Conservation (phyloP, 2,888 invertebrate genomes). For the Eilema sororculum region DNA sequence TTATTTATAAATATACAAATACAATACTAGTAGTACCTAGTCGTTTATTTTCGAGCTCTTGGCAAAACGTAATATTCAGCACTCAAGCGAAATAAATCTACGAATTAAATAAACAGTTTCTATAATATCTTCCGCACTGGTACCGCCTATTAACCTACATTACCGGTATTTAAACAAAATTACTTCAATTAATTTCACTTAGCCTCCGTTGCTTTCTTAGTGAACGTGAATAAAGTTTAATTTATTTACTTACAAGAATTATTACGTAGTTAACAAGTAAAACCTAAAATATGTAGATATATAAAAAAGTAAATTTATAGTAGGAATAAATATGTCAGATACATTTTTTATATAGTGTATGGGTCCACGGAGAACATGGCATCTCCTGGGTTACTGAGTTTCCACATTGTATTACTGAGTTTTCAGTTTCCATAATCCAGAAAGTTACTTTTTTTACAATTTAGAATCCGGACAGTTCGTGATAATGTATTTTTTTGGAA, state of each 20-base stretch:
- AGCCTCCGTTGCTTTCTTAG: slow-evolving; percentile 1
- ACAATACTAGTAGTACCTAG: too few relatives aligned
- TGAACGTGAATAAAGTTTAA: not conserved
- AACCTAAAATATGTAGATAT: not conserved
- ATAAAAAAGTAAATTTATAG: too few relatives aligned
- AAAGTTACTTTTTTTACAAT: too few relatives aligned
- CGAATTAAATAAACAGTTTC: not conserved
- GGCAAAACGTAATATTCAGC: not conserved
- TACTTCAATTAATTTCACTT: slow-evolving; percentile 4
- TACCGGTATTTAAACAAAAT: slow-evolving; percentile 2
- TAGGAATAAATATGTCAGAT: too few relatives aligned
- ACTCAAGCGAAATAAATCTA: not conserved
- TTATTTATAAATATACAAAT: too few relatives aligned
- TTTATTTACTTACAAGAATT: slow-evolving; percentile 2
- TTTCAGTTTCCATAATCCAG: too few relatives aligned
- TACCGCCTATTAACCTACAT: slow-evolving; percentile 4
- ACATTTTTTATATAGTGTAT: too few relatives aligned
- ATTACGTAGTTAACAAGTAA: not conserved
- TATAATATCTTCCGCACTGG: slow-evolving; percentile 1
- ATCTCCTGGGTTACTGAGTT: too few relatives aligned
- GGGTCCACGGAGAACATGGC: too few relatives aligned
- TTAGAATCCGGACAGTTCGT: too few relatives aligned
- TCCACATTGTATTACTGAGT: too few relatives aligned
- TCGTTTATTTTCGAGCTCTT: not conserved
- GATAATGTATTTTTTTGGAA: too few relatives aligned